A percentile compares a stretch with the other conserved stretches of the same genome.
Conservation (phyloP, 2,113 vertebrate species). For the Oryzias woworae region DNA sequence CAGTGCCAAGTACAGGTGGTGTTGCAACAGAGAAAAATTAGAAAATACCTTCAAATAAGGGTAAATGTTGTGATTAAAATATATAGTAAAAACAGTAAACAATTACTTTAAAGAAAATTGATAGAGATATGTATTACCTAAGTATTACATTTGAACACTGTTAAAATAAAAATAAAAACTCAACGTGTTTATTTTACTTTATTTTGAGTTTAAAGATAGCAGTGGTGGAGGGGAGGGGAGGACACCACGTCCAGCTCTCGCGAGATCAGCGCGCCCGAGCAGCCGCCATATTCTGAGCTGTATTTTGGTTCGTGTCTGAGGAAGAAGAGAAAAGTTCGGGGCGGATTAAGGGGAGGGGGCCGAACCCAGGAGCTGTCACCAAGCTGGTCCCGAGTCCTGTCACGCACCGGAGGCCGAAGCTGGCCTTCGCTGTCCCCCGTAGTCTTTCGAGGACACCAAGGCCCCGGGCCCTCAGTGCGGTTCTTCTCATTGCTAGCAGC, state of each 20-base stretch:
- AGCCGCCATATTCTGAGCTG: slow-evolving; percentile 92
- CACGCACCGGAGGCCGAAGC: slow-evolving; percentile 52
- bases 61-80: too few relatives aligned
- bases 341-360: slow-evolving; percentile 69
- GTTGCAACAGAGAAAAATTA: too few relatives aligned
- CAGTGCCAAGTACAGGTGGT: too few relatives aligned
- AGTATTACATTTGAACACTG: too few relatives aligned
- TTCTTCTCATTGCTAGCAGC: slow-evolving; percentile 51
- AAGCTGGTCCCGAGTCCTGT: slow-evolving; percentile 59
- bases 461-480: slow-evolving; percentile 73
- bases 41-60: too few relatives aligned
- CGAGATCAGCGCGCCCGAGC: slow-evolving; percentile 75
- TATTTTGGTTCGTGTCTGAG: slow-evolving; percentile 90
- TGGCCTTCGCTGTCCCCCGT: slow-evolving; percentile 52
- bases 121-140: too few relatives aligned
- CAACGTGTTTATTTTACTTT: too few relatives aligned
- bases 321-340: slow-evolving; percentile 73
- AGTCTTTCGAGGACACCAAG: slow-evolving; percentile 63
- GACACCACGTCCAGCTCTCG: slow-evolving; percentile 72
- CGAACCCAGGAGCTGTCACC: slow-evolving; percentile 74
- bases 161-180: too few relatives aligned
- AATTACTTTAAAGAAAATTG: too few relatives aligned
- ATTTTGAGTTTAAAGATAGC: too few relatives aligned
- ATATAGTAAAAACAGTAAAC: too few relatives aligned
- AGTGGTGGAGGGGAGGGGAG: not conserved